Base-by-base conservation (phyloP, 2,113 vertebrate genomes). In the Megaceryle torquata region DNA sequence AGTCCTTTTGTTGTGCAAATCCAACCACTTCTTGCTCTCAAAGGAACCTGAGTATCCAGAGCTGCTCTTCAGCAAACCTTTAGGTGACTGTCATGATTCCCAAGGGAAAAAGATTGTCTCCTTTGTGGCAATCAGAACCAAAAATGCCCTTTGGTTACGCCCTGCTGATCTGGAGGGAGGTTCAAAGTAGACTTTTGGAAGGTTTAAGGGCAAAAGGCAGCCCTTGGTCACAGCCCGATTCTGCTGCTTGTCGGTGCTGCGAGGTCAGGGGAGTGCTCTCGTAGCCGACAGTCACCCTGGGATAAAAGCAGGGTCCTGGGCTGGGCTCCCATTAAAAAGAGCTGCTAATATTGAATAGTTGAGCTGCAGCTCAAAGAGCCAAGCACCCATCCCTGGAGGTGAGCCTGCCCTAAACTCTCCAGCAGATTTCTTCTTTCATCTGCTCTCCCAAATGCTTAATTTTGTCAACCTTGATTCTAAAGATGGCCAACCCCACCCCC, bases 221-320 rank as follows among this genome's bases (percentile, higher is more conserved):
- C 5, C 13, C 2, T 15, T 13, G 43, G 18, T 2, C 5, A 2
- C 22, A 37, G 57, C 11, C 33, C 16, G 46, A 5, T 26, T 15
- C 48, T 48, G 21, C 63, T 10, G 1, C 28, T 19, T 5, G n/a
- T 15, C 41, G 22, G 61, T 1, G 10, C 48, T 7, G 15, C 11
- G 3, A 13, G 56, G 7, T 20, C 10, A 11, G 54, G 35, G 1
- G 15, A 37, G 35, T 0, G 10, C n/a, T 22, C 35, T 25, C 17
- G 4, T 63, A 50, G 44, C 59, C 10, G 0, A 26, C 48, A 9
- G 33, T 41, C 48, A 10, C 39, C 29, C 54, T 29, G 3, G 76
- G 39, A 26, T 51, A 22, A 74, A 25, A 39, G 1, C 0, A 6
- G 26, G 57, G 54, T 15, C 9, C 63, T 35, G 41, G n/a, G 21